phyloP scores from a whole-genome alignment of 2,113 vertebrate species.

The Gorsachius goisagi region DNA sequence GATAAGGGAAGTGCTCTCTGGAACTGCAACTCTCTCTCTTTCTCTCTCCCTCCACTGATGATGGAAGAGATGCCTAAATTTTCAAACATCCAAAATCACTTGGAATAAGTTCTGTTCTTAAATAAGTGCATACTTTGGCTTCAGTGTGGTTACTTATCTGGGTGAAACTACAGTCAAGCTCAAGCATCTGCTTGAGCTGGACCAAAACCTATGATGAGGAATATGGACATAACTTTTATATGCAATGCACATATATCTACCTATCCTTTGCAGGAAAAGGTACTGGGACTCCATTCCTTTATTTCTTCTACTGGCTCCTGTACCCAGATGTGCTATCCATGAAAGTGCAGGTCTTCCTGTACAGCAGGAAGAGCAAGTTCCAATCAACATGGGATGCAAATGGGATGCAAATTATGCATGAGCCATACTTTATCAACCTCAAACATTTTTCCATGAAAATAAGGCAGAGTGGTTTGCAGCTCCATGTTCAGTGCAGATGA shows the following conservation, averaged over 20 bases:
- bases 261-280: not conserved
- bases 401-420: constrained; percentile 8
- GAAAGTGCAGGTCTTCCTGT: not conserved
- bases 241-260: not conserved
- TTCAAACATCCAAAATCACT: not conserved
- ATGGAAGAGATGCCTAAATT: not conserved
- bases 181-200: not conserved
- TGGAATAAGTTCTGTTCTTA: not conserved
- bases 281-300: not conserved
- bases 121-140: not conserved
- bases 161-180: not conserved
- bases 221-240: not conserved
- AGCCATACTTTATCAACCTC: constrained; percentile 36
- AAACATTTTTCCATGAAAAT: constrained; percentile 51
- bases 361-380: not conserved
- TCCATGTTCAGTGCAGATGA: not conserved
- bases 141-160: not conserved
- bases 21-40: not conserved
- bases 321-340: not conserved
- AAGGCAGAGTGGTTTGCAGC: constrained; percentile 30
- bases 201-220: not conserved
- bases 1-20: not conserved
- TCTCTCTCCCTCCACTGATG: not conserved
- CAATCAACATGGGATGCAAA: not conserved
- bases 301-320: not conserved